Percentiles rank a stretch among this genome's conserved stretches.
These are phyloP conservation scores for Paracyclopina nana DNA, from an alignment of 1,140 invertebrate genomes.

Conservation along the genomic window DNA sequence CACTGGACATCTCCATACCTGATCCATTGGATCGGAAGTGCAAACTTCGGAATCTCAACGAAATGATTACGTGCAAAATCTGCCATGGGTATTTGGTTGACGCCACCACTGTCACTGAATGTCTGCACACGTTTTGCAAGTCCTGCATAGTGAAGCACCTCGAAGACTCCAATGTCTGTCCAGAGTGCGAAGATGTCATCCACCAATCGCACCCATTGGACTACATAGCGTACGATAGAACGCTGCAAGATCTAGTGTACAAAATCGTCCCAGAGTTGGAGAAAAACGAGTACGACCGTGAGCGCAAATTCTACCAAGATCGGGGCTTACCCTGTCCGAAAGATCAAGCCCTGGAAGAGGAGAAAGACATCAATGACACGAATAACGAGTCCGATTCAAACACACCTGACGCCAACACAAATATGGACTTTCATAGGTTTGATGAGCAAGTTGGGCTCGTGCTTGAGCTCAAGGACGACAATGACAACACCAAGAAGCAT, in stretches of 20 bases:
- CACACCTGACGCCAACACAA: slow-evolving; percentile 25
- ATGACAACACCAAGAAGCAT: slow-evolving; percentile 26
- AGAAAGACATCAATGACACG: slow-evolving; percentile 27
- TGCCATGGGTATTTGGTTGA: slow-evolving; percentile 75
- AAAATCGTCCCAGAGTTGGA: slow-evolving; percentile 82
- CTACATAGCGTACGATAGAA: slow-evolving; percentile 91
- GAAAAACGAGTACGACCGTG: slow-evolving; percentile 51
- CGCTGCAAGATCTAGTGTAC: slow-evolving; percentile 97
- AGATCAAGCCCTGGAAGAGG: slow-evolving; percentile 40
- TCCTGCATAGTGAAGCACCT: slow-evolving; percentile 92
- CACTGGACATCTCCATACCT: not conserved
- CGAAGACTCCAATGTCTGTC: slow-evolving; percentile 90
- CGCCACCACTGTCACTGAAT: slow-evolving; percentile 91
- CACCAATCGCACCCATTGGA: slow-evolving; percentile 92
- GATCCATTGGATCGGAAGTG: not conserved
- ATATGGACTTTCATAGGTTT: slow-evolving; percentile 74
- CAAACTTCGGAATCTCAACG: slow-evolving; percentile 7
- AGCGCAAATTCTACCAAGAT: slow-evolving; percentile 63
- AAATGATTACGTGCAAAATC: slow-evolving; percentile 17
- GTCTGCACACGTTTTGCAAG: slow-evolving; percentile 94
- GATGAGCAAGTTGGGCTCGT: slow-evolving; percentile 60
- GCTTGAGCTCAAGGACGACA: not conserved
- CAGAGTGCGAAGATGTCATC: slow-evolving; percentile 86
- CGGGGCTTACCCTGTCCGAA: slow-evolving; percentile 68
- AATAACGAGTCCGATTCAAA: slow-evolving; percentile 21